Conservation (phyloP, 2,797 vertebrate species). For the Pempheris klunzingeri region DNA sequence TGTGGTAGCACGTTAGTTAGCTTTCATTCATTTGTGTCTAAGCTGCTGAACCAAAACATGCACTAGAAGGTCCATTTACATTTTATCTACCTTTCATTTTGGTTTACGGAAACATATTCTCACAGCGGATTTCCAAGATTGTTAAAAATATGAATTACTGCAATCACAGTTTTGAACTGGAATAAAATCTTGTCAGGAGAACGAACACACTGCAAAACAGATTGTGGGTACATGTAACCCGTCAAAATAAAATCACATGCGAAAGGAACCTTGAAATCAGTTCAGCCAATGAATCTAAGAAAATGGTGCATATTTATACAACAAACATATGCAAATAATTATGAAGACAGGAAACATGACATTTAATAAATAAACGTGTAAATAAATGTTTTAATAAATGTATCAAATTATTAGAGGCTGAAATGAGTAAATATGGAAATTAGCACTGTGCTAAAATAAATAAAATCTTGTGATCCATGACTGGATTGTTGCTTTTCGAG, state of each 20-base stretch:
- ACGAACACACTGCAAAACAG: constrained; percentile 7
- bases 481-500: not conserved
- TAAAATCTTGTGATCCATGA: not conserved
- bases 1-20: constrained; percentile 42
- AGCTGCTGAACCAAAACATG: constrained; percentile 26
- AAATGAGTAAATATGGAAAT: not conserved
- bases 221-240: not conserved
- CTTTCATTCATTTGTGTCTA: constrained; percentile 40
- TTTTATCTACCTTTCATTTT: constrained; percentile 28
- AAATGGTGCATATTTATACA: constrained; percentile 7
- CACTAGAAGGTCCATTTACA: constrained; percentile 37
- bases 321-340: constrained; percentile 4
- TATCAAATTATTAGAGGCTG: not conserved
- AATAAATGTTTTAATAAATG: too few relatives aligned
- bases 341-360: not conserved
- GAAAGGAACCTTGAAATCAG: constrained; percentile 17
- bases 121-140: constrained; percentile 18
- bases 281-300: constrained; percentile 10
- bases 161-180: not conserved
- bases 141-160: constrained; percentile 7
- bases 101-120: constrained; percentile 31
- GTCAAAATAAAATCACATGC: constrained; percentile 26
- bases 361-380: constrained; percentile 4
- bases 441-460: constrained; percentile 13
- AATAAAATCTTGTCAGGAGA: not conserved